Evolutionary conservation across 2,113 vertebrate genomes (phyloP), one percentile per base, ranked within the genome.

Genomic region (Marmota flaviventris): DNA sequence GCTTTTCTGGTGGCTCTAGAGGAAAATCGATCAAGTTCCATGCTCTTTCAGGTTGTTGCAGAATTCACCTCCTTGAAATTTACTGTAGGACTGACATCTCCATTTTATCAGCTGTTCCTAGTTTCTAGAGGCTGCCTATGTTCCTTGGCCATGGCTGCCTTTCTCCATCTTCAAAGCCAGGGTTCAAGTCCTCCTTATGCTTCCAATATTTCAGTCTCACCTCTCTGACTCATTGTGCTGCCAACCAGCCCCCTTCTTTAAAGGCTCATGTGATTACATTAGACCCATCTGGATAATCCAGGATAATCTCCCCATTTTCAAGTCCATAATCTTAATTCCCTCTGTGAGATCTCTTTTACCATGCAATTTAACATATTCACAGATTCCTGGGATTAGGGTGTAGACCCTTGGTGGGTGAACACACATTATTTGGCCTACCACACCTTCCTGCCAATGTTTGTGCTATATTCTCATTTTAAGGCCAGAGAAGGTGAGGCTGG

Each of bases 291-390:
- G 75, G 79, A 97, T 97, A 82, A 97, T 85, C 92, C 78, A 56
- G 86, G 86, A 91, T 89, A 73, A 97, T 94, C 91, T 95, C 79
- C 77, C 76, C 58, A 53, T 92, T 77, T 93, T 69, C 88, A 91
- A 70, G 9, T 83, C 94, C 63, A 72, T 91, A 78, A 89, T 79
- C 83, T 91, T 85, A 96, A 94, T 93, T 79, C 93, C 67, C 92
- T 58, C 86, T 42, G 24, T 48, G 61, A 93, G 81, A 14, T 82
- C 89, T 89, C 51, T 86, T 89, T 92, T n/a, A 18, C 88, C 12
- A 3, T 34, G 18, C 39, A 51, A 61, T 51, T 87, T 65, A 85
- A 42, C 67, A 58, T 51, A 51, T 37, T 89, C 84, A 73, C 69
- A 87, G 91, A 93, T 51, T 65, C 34, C 45, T 11, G 67, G 93